Conservation (phyloP, 2,888 invertebrate species). For the Candidula unifasciata region DNA sequence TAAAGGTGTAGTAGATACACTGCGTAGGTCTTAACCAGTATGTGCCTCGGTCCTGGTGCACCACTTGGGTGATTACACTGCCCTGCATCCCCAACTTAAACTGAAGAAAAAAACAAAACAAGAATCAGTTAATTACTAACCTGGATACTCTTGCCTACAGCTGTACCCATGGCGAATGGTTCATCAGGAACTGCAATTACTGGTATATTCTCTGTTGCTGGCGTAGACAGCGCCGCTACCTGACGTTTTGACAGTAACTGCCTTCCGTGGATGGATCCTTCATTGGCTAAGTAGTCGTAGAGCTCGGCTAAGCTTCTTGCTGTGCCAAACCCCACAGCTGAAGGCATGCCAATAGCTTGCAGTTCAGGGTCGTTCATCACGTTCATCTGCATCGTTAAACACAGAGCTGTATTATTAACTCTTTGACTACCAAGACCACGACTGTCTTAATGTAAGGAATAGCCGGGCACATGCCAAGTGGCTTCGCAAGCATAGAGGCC, state of each 20-base stretch:
- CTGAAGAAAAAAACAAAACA: too few species aligned
- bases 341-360: slow-evolving; percentile 66
- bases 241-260: slow-evolving; percentile 53
- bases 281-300: slow-evolving; percentile 70
- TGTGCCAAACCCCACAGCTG: slow-evolving; percentile 70
- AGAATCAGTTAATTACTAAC: too few species aligned
- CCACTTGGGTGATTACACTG: too few species aligned
- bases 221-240: slow-evolving; percentile 5
- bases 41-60: too few species aligned
- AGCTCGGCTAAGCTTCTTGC: slow-evolving; percentile 73
- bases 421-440: too few species aligned
- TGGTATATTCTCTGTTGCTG: slow-evolving; percentile 22
- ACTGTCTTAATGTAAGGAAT: too few species aligned
- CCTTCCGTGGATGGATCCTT: slow-evolving; percentile 59
- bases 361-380: slow-evolving; percentile 67
- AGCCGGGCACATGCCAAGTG: too few species aligned
- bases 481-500: too few species aligned
- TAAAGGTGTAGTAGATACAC: too few species aligned
- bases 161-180: slow-evolving; percentile 11
- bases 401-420: too few species aligned
- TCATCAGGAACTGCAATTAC: slow-evolving; percentile 24
- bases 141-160: neutral
- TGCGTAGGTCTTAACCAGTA: too few species aligned
- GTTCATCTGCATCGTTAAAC: slow-evolving; percentile 5
- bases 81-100: too few species aligned